Percentiles rank a stretch among this genome's conserved stretches.
Evolutionary conservation across 2,113 vertebrate species (phyloP).

Genomic region (Addax nasomaculatus): DNA sequence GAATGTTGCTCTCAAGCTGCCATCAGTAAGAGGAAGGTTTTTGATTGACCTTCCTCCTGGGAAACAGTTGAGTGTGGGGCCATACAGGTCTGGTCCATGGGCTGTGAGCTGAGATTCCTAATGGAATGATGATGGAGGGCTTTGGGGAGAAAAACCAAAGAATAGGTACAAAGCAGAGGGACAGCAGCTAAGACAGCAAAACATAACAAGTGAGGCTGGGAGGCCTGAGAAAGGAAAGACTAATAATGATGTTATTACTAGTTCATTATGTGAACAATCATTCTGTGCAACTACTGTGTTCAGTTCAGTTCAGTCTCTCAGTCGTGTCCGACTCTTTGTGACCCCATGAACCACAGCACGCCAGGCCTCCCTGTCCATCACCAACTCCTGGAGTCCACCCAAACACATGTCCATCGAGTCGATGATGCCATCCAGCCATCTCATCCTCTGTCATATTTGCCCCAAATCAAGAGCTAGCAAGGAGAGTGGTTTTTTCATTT

Average conservation of each 20-base stretch:
- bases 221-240: neutral
- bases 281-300: neutral
- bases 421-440: too few relatives aligned
- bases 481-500: neutral
- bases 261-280: neutral
- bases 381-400: too few relatives aligned
- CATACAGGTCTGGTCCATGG: fast-evolving
- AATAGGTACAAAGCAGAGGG: neutral
- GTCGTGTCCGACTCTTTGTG: neutral
- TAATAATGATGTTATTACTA: too few relatives aligned
- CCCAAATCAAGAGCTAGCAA: neutral
- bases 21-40: neutral
- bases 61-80: too few relatives aligned
- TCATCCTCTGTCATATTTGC: neutral
- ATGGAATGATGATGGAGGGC: neutral
- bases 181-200: neutral
- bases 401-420: too few relatives aligned
- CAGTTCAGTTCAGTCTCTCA: too few relatives aligned
- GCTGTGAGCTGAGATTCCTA: neutral
- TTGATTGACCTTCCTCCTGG: neutral
- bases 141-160: neutral
- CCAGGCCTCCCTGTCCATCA: neutral
- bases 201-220: fast-evolving
- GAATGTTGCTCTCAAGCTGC: neutral
- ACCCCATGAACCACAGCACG: neutral